Conservation (phyloP, 2,888 invertebrate species). For the Lycaena phlaeas region DNA sequence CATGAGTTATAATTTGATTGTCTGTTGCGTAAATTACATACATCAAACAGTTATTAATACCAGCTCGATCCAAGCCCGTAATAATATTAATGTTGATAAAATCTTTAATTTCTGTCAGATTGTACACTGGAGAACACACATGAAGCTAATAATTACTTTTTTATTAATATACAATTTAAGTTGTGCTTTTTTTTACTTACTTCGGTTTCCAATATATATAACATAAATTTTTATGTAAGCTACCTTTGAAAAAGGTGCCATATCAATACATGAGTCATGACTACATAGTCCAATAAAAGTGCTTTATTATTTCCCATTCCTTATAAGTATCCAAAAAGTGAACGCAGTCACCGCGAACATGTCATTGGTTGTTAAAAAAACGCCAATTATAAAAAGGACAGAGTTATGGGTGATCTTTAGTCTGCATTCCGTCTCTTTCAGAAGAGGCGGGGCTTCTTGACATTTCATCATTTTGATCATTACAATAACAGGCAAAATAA, state of each 20-base stretch:
- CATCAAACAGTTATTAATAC: no score
- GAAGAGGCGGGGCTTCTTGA: conserved; percentile 1
- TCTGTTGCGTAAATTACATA: no score
- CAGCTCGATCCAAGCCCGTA: no score
- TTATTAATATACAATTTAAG: no score
- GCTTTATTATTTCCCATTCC: conserved; percentile 1
- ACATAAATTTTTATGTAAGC: no score
- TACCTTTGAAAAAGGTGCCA: neutral
- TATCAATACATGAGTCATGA: neutral
- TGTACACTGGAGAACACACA: no score
- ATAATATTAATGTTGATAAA: no score
- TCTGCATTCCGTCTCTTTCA: neutral
- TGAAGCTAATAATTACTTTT: no score
- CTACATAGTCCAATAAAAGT: neutral
- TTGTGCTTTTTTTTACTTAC: no score
- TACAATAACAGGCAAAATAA: conserved; percentile 6
- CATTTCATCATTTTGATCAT: conserved; percentile 1
- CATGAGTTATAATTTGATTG: no score
- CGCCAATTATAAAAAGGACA: conserved; percentile 5
- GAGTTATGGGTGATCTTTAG: conserved; percentile 3
- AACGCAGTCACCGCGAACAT: neutral
- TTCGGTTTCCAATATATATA: no score
- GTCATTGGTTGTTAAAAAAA: conserved; percentile 4
- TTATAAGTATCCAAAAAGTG: conserved; percentile 1
- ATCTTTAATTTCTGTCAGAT: no score